phyloP scores from a whole-genome alignment of 2,888 invertebrate species.

The Agonopterix subpropinquella region DNA sequence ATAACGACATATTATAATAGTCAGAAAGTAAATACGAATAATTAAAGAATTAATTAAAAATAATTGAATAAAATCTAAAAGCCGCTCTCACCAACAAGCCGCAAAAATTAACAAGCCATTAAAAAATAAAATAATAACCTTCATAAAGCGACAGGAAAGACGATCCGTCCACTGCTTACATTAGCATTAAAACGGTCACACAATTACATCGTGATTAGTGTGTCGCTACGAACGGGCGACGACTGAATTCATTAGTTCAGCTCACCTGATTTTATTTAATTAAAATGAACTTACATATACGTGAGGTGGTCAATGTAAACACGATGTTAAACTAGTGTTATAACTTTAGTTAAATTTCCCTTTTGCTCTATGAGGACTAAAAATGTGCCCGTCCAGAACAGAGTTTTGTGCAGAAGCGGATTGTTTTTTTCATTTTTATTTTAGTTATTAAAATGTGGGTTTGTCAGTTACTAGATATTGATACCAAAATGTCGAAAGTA shows the following conservation, averaged over 20 bases:
- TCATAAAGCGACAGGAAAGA: slow-evolving; percentile 25
- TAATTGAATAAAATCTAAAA: neutral
- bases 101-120: slow-evolving; percentile 5
- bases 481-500: too few relatives aligned
- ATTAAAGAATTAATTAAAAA: neutral
- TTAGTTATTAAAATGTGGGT: too few relatives aligned
- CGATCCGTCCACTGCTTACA: slow-evolving; percentile 20
- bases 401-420: too few relatives aligned
- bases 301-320: slow-evolving; percentile 3
- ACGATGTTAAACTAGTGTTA: neutral
- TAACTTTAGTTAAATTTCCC: too few relatives aligned
- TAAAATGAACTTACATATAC: slow-evolving; percentile 32
- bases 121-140: slow-evolving; percentile 9
- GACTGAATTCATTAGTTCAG: slow-evolving; percentile 74
- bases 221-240: slow-evolving; percentile 45
- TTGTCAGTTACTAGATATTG: too few relatives aligned
- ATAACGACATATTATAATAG: too few relatives aligned
- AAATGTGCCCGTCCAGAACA: too few relatives aligned
- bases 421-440: too few relatives aligned
- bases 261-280: slow-evolving; percentile 75
- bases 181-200: slow-evolving; percentile 70
- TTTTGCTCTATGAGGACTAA: too few relatives aligned
- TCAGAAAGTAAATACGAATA: neutral
- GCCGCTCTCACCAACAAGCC: slow-evolving; percentile 4
- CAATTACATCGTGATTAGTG: slow-evolving; percentile 67